These are phyloP conservation scores for Stegana nigrithorax DNA, from an alignment of 2,888 invertebrate genomes.

Conservation along the genomic window DNA sequence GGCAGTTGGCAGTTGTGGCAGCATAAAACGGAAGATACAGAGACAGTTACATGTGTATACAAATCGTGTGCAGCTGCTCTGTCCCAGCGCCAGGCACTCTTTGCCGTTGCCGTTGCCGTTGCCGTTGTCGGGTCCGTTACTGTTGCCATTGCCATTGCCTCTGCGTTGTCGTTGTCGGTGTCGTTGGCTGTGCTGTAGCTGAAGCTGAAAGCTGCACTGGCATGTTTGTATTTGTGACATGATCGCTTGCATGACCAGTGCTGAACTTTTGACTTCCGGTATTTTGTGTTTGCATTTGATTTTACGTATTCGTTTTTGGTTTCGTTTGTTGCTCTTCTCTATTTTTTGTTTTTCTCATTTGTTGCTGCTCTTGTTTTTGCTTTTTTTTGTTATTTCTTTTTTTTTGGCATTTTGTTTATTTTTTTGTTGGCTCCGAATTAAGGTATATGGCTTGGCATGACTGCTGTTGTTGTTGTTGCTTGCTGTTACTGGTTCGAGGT, in stretches of 20 bases:
- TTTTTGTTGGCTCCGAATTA: not conserved
- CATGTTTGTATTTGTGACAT: constrained; percentile 50
- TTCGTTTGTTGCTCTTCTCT: not conserved
- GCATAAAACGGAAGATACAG: constrained; percentile 1
- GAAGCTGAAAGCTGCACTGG: not conserved
- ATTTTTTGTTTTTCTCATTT: not conserved
- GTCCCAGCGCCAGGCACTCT: constrained; percentile 4
- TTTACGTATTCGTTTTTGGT: not conserved
- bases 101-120: constrained; percentile 26
- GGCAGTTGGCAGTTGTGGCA: not conserved
- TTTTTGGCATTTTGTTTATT: not conserved
- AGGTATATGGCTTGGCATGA: not conserved
- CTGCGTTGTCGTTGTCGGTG: not conserved
- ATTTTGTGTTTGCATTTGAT: constrained; percentile 15
- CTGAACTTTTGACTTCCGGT: constrained; percentile 26
- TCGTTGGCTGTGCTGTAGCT: not conserved
- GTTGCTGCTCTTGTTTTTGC: not conserved
- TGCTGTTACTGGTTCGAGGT: too few relatives aligned
- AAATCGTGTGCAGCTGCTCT: constrained; percentile 51
- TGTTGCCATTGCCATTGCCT: too few relatives aligned
- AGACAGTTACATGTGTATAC: constrained; percentile 49
- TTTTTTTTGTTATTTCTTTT: not conserved
- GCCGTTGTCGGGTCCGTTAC: constrained; percentile 32
- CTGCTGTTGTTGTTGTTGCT: not conserved
- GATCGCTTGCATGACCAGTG: constrained; percentile 50